A percentile compares a stretch with the other conserved stretches of the same genome.
Conservation (phyloP, 92 coral and sea anemone genomes). For the Porites cylindrica region DNA sequence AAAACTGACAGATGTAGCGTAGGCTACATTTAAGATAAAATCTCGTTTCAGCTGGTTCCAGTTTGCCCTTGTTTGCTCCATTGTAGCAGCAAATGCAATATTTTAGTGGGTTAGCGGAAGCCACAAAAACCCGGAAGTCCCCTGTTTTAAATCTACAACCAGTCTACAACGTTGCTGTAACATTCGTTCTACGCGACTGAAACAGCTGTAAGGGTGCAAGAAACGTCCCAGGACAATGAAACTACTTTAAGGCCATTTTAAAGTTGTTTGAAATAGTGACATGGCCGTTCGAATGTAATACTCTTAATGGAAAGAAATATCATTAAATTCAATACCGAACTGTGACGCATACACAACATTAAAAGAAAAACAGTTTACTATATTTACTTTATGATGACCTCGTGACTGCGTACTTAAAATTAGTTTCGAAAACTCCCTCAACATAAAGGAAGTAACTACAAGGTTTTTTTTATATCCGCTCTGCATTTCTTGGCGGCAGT, state of each 20-base stretch:
- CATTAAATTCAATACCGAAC: too few species aligned
- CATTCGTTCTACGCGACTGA: not conserved
- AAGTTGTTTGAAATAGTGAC: too few species aligned
- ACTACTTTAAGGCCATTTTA: too few species aligned
- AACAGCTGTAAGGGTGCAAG: not conserved
- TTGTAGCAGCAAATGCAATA: not conserved
- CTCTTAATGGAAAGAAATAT: too few species aligned
- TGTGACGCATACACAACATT: too few species aligned
- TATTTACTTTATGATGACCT: not conserved
- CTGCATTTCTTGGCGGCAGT: slow-evolving; percentile 5
- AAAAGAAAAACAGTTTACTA: too few species aligned
- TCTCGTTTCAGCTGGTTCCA: not conserved
- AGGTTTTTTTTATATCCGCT: not conserved
- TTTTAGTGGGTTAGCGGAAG: slow-evolving; percentile 10
- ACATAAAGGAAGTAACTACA: not conserved
- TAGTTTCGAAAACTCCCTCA: slow-evolving; percentile 47
- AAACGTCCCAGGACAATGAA: not conserved
- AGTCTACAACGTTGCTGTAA: not conserved
- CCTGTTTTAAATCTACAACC: too few species aligned
- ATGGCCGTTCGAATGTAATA: too few species aligned
- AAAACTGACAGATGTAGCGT: too few species aligned
- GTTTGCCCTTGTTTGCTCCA: not conserved
- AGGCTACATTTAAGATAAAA: not conserved
- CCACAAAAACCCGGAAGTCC: not conserved
- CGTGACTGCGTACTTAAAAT: not conserved